Base-by-base conservation (phyloP, 2,113 vertebrate species). In the Tachysurus fulvidraco region DNA sequence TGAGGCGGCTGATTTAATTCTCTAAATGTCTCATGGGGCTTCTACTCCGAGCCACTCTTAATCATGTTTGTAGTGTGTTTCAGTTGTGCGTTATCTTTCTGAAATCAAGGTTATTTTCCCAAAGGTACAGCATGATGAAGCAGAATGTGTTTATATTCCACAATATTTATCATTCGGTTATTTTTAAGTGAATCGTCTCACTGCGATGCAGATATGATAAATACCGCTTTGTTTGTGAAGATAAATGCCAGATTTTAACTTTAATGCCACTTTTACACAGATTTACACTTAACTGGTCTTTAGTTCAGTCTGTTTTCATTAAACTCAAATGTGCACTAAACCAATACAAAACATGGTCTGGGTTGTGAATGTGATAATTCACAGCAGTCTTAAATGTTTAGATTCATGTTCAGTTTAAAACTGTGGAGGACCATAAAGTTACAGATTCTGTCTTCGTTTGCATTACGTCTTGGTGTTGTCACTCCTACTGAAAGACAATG, bases 21-120 rank as follows among this genome's bases (percentile, higher is more conserved):
- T 25, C 30, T 23, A 25, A 60, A 81, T 8, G 30, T 81, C 78
- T 36, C 57, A 25, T 25, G 57, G 55, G 78, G 78, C 55, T 81
- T 60, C 57, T 30, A 59, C 55, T 80, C 78, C 5, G 54, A 80
- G 28, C 17, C 46, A 30, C 78, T 80, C 12, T 81, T 81, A 81
- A 81, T 60, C 78, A 81, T 23, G 78, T 81, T 80, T 60, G 55
- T 21, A 44, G 52, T 80, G 78, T 60, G 57, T 60, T 81, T 81
- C 57, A 41, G 54, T 81, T 41, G 55, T 60, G 41, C 2, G 21
- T 81, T 60, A 81, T 81, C 57, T 60, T 41, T 81, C 78, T 30
- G 21, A 60, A 81, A 81, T 81, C 78, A 57, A 59, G 54, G 30
- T 59, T 36, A 60, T 81, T 81, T 81, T 25, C 78, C 57, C 55